Conservation (phyloP, 2,797 vertebrate species). For the Sandelia bainsii region DNA sequence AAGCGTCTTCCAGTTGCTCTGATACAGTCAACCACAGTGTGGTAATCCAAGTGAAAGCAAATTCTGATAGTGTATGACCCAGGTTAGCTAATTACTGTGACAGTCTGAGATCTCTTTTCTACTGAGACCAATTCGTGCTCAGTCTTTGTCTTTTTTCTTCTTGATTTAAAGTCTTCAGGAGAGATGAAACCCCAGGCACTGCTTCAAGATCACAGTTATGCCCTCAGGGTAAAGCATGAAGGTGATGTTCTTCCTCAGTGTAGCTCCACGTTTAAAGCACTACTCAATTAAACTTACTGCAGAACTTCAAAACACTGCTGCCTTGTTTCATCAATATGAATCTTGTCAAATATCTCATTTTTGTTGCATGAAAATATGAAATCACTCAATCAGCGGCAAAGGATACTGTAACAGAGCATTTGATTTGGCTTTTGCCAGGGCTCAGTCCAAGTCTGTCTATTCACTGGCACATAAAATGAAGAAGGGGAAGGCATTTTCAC, state of each 20-base stretch:
- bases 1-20: conserved; percentile 4
- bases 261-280: conserved; percentile 36
- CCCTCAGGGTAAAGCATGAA: conserved; percentile 51
- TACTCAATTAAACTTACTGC: conserved; percentile 43
- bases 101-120: conserved; percentile 13
- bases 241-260: conserved; percentile 49
- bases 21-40: not conserved
- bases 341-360: conserved; percentile 34
- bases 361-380: not conserved
- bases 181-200: conserved; percentile 28
- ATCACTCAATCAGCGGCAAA: conserved; percentile 3
- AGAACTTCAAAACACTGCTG: conserved; percentile 22
- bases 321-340: conserved; percentile 38
- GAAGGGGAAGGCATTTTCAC: not conserved
- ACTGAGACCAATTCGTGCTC: conserved; percentile 4
- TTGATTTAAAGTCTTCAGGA: conserved; percentile 41
- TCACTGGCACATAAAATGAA: not conserved
- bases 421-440: not conserved
- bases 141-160: conserved; percentile 4
- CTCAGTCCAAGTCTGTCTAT: not conserved
- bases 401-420: not conserved
- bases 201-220: conserved; percentile 42
- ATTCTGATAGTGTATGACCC: conserved; percentile 20
- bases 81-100: conserved; percentile 25
- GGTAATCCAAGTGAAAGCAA: conserved; percentile 7